These are phyloP conservation scores for Cuniculus paca DNA, from an alignment of 2,797 vertebrate genomes.

Conservation along the genomic window DNA sequence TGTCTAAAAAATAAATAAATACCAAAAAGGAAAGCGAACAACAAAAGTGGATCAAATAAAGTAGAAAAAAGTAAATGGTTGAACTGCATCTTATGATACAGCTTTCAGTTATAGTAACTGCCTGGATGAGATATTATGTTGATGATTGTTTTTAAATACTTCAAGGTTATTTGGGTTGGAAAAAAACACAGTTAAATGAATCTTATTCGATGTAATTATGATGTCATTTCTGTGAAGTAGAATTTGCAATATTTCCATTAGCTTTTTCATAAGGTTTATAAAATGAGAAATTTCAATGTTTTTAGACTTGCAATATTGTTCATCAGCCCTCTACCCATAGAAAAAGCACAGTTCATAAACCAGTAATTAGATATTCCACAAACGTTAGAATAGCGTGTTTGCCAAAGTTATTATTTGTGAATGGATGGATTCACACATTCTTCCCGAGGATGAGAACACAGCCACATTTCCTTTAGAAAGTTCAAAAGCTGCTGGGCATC, in stretches of 20 bases:
- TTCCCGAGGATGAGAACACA: background rate
- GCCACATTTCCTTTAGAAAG: conserved; percentile 65
- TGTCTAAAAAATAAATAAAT: no score
- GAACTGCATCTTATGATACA: background rate
- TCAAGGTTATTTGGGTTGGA: background rate
- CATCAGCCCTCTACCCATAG: background rate
- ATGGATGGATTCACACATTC: conserved; percentile 60
- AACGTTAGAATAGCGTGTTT: conserved; percentile 60
- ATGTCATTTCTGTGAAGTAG: background rate
- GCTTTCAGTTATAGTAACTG: background rate
- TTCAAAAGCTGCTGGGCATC: conserved; percentile 62
- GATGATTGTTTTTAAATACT: conserved; percentile 44
- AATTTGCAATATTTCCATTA: background rate
- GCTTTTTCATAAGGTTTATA: conserved; percentile 10
- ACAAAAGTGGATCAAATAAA: background rate
- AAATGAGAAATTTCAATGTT: background rate
- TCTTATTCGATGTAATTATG: conserved; percentile 41
- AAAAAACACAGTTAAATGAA: background rate
- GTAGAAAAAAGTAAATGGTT: background rate
- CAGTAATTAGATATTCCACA: conserved; percentile 35
- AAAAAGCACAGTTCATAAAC: background rate
- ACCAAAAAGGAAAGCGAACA: background rate
- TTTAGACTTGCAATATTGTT: background rate
- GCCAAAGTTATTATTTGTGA: conserved; percentile 78
- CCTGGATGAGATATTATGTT: background rate